phyloP scores from a whole-genome alignment of 2,797 vertebrate genomes.

The Muscicapa comitata region DNA sequence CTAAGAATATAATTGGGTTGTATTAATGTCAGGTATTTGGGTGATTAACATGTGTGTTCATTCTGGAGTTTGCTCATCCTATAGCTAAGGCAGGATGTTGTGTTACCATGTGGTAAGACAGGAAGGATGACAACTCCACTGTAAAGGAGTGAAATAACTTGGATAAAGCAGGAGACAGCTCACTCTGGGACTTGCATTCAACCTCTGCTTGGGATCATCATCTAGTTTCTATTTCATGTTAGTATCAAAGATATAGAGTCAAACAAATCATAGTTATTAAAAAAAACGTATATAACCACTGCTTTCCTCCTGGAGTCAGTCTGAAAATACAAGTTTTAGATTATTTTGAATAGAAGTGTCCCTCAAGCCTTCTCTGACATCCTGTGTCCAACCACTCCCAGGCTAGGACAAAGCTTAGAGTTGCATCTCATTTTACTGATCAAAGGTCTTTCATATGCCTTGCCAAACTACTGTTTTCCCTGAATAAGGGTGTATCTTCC shows the following conservation, averaged over 20 bases:
- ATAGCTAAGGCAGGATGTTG: background rate
- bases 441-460: background rate
- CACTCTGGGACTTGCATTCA: background rate
- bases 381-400: background rate
- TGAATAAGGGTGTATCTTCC: background rate
- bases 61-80: background rate
- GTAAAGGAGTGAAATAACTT: background rate
- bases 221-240: background rate
- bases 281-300: background rate
- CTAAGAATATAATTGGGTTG: constrained; percentile 21
- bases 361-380: background rate
- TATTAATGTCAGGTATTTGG: constrained; percentile 17
- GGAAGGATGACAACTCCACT: background rate
- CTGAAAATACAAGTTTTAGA: background rate
- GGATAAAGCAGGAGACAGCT: background rate
- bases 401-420: background rate
- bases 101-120: background rate
- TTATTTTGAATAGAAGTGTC: background rate
- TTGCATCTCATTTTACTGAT: background rate
- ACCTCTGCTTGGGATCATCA: background rate
- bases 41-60: background rate
- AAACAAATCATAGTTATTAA: background rate
- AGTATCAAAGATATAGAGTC: background rate
- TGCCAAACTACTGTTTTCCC: background rate
- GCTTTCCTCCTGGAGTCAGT: background rate